Conservation (phyloP, 2,888 invertebrate genomes). For the Erannis defoliaria region DNA sequence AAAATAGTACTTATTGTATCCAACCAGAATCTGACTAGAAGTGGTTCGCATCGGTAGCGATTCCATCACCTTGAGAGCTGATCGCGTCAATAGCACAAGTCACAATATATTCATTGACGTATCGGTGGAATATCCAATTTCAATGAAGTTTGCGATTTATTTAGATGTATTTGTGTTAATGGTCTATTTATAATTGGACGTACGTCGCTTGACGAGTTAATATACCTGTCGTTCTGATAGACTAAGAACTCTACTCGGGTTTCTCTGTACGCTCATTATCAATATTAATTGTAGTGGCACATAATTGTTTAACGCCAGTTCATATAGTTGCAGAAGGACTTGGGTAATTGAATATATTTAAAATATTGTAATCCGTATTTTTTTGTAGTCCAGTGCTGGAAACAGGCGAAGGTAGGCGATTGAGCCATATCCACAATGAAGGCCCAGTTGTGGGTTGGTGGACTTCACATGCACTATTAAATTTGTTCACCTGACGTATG, state of each 20-base stretch:
- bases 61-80: conserved; percentile 36
- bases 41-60: conserved; percentile 35
- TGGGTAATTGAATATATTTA: neutral
- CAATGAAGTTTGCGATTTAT: conserved; percentile 51
- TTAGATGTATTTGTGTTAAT: conserved; percentile 38
- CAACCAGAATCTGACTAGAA: conserved; percentile 35
- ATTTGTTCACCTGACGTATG: too few relatives aligned
- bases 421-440: too few relatives aligned
- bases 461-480: too few relatives aligned
- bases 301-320: too few relatives aligned
- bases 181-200: conserved; percentile 14
- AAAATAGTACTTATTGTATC: conserved; percentile 41
- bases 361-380: too few relatives aligned
- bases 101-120: conserved; percentile 58
- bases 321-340: neutral
- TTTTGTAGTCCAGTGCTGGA: too few relatives aligned
- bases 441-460: too few relatives aligned
- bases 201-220: conserved; percentile 19
- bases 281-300: too few relatives aligned
- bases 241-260: conserved; percentile 5
- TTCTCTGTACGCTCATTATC: neutral
- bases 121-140: conserved; percentile 52
- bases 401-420: too few relatives aligned
- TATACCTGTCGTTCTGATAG: conserved; percentile 16
- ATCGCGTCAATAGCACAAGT: conserved; percentile 49